Base-by-base conservation (phyloP, 1,140 invertebrate species). In the Agrypnia vestita region DNA sequence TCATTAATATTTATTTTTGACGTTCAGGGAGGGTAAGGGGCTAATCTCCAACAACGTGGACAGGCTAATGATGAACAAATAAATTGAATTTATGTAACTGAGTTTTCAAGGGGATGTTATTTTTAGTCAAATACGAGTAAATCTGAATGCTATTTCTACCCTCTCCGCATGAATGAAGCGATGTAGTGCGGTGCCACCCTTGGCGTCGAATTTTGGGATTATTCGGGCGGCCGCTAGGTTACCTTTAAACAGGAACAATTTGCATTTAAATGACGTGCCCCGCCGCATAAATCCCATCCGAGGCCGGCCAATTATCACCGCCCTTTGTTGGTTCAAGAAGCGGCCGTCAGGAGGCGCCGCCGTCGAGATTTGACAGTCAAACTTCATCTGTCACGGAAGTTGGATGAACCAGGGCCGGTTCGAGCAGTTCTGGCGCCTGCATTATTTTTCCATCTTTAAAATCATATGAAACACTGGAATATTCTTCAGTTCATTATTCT, bases 231-330 rank as follows among this genome's bases (percentile, higher is more conserved):
- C 4, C 17, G 55, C n/a, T 6, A 13, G 17, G 10, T 21, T 59
- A 59, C 55, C 55, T 59, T 21, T 59, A 59, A 59, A 59, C 55
- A 21, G 17, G 55, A 59, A 8, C 55, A 59, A 59, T 59, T 59
- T 59, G 55, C 55, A 59, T 59, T 59, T 59, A 59, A 59, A 59
- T 59, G n/a, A 59, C 55, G 55, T 11, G 55, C 17, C 11, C 15
- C 13, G 17, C 1, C 55, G 55, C 15, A 59, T 59, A 59, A 59
- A 59, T 59, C 55, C n/a, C 55, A 59, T 59, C 17, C 15, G 55
- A 59, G 55, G 55, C 21, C 21, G 7, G 21, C 15, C 55, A 59
- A 59, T 59, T 59, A 59, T 59, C 55, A 21, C 55, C 55, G 55
- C 21, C 55, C 55, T 10, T 59, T 59, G 55, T 59, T 59, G 55